Evolutionary conservation across 1,140 invertebrate genomes (phyloP).

Genomic region (Halictus rubicundus): DNA sequence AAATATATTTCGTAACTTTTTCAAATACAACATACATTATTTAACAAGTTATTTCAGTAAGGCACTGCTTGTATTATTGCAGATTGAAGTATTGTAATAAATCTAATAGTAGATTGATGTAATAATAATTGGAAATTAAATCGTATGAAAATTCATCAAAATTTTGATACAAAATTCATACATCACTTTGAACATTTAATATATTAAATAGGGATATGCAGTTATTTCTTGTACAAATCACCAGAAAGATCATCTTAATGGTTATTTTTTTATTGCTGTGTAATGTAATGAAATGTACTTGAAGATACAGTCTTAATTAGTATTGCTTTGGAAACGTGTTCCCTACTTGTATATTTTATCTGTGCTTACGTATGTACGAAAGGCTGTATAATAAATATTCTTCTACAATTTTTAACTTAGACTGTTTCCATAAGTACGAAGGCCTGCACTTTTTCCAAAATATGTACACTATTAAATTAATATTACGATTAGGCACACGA

Average conservation of each 20-base stretch:
- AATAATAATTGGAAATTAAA: slow-evolving; percentile 38
- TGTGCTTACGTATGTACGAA: slow-evolving; percentile 37
- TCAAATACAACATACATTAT: slow-evolving; percentile 32
- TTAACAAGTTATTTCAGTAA: slow-evolving; percentile 34
- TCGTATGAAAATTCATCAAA: slow-evolving; percentile 22
- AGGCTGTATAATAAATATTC: slow-evolving; percentile 43
- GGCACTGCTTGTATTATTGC: slow-evolving; percentile 26
- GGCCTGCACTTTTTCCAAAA: slow-evolving; percentile 24
- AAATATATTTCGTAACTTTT: slow-evolving; percentile 44
- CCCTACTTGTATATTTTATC: slow-evolving; percentile 24
- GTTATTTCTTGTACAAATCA: slow-evolving; percentile 36
- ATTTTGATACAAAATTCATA: slow-evolving; percentile 40
- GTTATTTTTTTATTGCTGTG: slow-evolving; percentile 44
- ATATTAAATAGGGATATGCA: slow-evolving; percentile 19
- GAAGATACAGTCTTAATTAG: slow-evolving; percentile 26
- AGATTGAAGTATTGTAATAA: slow-evolving; percentile 34
- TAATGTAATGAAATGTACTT: slow-evolving; percentile 29
- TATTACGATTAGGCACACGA: neutral
- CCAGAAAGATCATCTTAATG: slow-evolving; percentile 33
- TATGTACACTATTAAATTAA: slow-evolving; percentile 21
- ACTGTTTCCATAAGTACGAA: slow-evolving; percentile 31
- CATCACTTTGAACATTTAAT: slow-evolving; percentile 36
- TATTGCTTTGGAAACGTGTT: slow-evolving; percentile 22
- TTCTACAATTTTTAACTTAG: slow-evolving; percentile 41
- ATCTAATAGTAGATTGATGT: slow-evolving; percentile 32